Evolutionary conservation across 2,888 invertebrate species (phyloP), one percentile per base, ranked within the genome.

Genomic region (Drosophila meridionalis): DNA sequence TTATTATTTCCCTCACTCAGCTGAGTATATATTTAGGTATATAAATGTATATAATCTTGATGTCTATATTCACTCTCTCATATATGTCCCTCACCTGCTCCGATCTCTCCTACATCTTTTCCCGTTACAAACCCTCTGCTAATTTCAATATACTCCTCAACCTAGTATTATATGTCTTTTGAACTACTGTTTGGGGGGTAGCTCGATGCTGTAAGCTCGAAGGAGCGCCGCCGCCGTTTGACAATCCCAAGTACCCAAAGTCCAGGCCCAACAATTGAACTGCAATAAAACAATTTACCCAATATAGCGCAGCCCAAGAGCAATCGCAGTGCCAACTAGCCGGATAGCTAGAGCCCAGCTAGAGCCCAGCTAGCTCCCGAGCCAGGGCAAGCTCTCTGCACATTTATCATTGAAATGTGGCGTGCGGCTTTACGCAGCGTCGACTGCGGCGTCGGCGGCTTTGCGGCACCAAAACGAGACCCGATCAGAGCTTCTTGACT

Each of bases 241-340:
- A 90, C 91, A 91, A 90, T 83, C 73, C 70, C 81, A 40, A 56
- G 40, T 56, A 40, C 80, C 45, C 79, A 5, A 30, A 76, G 68
- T 82, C 83, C 83, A 80, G 82, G 83, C 81, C 73, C 86, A 90
- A 87, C 87, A 87, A 87, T 87, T 87, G 87, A 91, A 91, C 92
- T 90, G 92, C 92, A 91, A 91, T 91, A 91, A 91, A 91, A 92
- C 92, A 91, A 91, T 91, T 92, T 92, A 92, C 92, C 87, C 89
- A 90, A 87, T 90, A 87, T 87, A 87, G 87, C 90, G 89, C 81
- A 89, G 89, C 45, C 69, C 72, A 71, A 79, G 76, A 90, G 90
- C 91, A 87, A 89, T 90, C 91, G 82, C 82, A 81, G 81, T 77
- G 68, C 57, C 75, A 76, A 34, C 53, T 61, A 60, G 47, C 36